These are phyloP conservation scores for Drosophila murphyi DNA, from an alignment of 1,140 invertebrate species.

Conservation along the genomic window DNA sequence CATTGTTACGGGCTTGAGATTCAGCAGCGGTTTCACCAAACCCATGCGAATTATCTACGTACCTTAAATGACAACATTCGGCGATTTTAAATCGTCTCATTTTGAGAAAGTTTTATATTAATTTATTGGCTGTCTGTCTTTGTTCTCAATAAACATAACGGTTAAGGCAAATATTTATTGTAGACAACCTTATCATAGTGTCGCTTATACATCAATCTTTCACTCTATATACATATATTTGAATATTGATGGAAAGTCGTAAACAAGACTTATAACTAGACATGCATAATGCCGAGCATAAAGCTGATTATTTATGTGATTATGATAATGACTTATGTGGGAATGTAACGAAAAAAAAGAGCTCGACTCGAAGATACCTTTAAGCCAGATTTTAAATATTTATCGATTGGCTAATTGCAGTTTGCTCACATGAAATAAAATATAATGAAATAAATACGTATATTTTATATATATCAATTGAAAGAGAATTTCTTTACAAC, in stretches of 20 bases:
- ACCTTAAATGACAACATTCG: neutral
- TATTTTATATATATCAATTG: too few relatives aligned
- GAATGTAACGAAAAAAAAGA: too few relatives aligned
- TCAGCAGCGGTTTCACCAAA: neutral
- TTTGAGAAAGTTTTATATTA: neutral
- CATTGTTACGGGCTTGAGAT: constrained; percentile 2
- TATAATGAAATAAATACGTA: too few relatives aligned
- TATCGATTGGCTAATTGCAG: too few relatives aligned
- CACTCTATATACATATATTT: neutral
- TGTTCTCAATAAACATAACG: too few relatives aligned
- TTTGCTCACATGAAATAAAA: too few relatives aligned
- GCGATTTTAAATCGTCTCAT: too few relatives aligned
- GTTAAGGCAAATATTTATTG: too few relatives aligned
- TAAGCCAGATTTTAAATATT: too few relatives aligned
- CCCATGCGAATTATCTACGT: constrained; percentile 16
- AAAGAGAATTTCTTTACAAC: too few relatives aligned
- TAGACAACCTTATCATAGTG: neutral
- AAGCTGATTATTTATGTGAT: constrained; percentile 1
- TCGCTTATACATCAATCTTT: neutral
- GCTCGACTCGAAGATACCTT: neutral
- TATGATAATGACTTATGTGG: constrained; percentile 21
- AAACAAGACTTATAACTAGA: constrained; percentile 7
- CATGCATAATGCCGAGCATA: neutral
- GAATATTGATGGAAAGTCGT: constrained; percentile 3
- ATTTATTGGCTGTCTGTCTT: neutral